Percentiles rank a stretch among this genome's conserved stretches.
Conservation (phyloP, 2,797 vertebrate genomes). For the Champsocephalus esox region DNA sequence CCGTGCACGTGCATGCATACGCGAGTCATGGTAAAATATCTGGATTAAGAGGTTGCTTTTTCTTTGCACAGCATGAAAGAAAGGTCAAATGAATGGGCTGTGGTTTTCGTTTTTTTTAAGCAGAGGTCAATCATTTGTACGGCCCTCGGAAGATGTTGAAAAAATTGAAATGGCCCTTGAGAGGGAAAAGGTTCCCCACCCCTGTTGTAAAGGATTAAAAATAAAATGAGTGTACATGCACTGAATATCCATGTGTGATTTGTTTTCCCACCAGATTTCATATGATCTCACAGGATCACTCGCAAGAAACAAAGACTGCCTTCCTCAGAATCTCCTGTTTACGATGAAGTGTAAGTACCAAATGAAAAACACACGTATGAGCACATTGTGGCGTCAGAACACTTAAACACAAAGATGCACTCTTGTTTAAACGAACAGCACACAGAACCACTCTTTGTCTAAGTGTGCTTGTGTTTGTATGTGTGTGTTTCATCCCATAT, state of each 20-base stretch:
- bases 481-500: constrained; percentile 58
- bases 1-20: too few species aligned
- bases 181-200: too few species aligned
- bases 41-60: too few species aligned
- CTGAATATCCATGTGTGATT: constrained; percentile 17
- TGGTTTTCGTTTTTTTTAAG: too few species aligned
- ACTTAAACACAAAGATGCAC: constrained; percentile 65
- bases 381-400: constrained; percentile 63
- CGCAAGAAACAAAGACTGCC: constrained; percentile 93
- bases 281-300: constrained; percentile 93
- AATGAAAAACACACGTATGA: constrained; percentile 52
- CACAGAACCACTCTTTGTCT: constrained; percentile 71
- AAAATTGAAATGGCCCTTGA: too few species aligned
- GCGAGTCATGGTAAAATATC: too few species aligned
- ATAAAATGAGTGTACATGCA: not conserved
- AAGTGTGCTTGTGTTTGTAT: constrained; percentile 46
- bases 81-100: too few species aligned
- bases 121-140: too few species aligned
- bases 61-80: too few species aligned
- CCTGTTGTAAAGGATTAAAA: too few species aligned
- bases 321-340: constrained; percentile 94
- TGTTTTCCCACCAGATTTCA: constrained; percentile 86
- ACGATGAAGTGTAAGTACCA: constrained; percentile 92
- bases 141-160: too few species aligned
- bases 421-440: constrained; percentile 57